Base-by-base conservation (phyloP, 64 coral and sea anemone species). In the Catalaphyllia jardinei region DNA sequence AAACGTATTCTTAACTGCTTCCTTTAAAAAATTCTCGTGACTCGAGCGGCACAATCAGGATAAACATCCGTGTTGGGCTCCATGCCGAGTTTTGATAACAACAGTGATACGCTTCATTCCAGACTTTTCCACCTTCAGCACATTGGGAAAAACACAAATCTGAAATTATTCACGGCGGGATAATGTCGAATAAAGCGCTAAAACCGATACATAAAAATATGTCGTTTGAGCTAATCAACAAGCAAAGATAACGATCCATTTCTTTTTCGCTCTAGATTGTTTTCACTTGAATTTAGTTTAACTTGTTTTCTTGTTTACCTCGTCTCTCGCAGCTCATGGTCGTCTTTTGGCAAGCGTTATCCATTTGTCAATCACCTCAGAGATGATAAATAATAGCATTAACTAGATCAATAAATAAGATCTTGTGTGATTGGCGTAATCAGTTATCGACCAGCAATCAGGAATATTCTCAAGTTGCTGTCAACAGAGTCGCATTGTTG, bases 271-370 rank as follows among this genome's bases (percentile, higher is more conserved):
- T 39, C 16, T 29, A 35, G 29, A 65, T 83, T 83, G 29, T 42
- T 52, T 85, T 51, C 20, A 67, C 18, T 13, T 42, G 30, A 35
- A 71, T 85, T 85, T 38, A 2, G 20, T 85, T 71, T 42, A 67
- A 35, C 28, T 80, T 80, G 29, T 71, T 69, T 69, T 18, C 25
- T 71, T 85, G 81, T 85, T 85, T 85, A 85, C 27, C 52, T 85
- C 67, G 61, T 10, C 31, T 20, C 19, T 71, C 63, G 63, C 81
- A 38, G 81, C 51, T 85, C 38, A 51, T 71, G 62, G 35, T 71
- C 64, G 81, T 85, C 39, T 85, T 85, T 35, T 67, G 81, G 62
- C 30, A 31, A 71, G 63, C 63, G 62, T 71, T 69, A 18, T 64
- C 63, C 11, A 15, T 52, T 50, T 63, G 62, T 9, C n/a, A 71